Percentiles rank a stretch among this genome's conserved stretches.
These are phyloP conservation scores for Drosophila bifasciata DNA, from an alignment of 1,140 invertebrate genomes.

Conservation along the genomic window DNA sequence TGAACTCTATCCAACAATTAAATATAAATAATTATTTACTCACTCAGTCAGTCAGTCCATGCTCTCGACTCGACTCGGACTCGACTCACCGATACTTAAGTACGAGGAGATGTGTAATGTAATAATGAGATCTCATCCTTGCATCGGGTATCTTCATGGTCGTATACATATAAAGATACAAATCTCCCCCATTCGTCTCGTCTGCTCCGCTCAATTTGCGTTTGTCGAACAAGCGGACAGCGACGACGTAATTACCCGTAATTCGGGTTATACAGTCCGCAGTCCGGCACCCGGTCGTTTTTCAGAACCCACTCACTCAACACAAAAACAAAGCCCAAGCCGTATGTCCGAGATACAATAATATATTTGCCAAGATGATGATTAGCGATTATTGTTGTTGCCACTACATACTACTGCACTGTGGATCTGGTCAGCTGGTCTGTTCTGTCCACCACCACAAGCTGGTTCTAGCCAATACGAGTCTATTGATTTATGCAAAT, in stretches of 20 bases:
- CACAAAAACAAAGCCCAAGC: conserved; percentile 3
- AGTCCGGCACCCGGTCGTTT: conserved; percentile 18
- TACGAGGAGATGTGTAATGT: neutral
- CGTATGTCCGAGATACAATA: too few species aligned
- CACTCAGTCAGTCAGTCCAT: conserved; percentile 4
- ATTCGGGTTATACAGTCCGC: conserved; percentile 64
- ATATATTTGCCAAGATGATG: conserved; percentile 18
- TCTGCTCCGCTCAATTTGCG: conserved; percentile 55
- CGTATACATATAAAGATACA: neutral
- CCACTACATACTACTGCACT: conserved; percentile 1
- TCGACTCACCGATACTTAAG: too few species aligned
- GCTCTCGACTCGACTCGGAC: too few species aligned
- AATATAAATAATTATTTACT: conserved; percentile 3
- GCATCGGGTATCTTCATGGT: conserved; percentile 11
- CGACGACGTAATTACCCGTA: conserved; percentile 68
- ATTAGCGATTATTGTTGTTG: conserved; percentile 5
- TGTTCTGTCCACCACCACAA: conserved; percentile 23
- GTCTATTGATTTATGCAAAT: conserved; percentile 21
- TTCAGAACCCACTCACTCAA: conserved; percentile 9
- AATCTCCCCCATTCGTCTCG: neutral
- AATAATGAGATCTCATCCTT: neutral
- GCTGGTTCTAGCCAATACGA: neutral
- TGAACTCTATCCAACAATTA: conserved; percentile 9
- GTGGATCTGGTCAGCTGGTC: conserved; percentile 2
- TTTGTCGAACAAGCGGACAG: conserved; percentile 45